Evolutionary conservation across 2,113 vertebrate genomes (phyloP).

Genomic region (Danio rerio): GRCz12tu NC_133194.1:5815001-5815500

Average conservation of each 20-base stretch:
- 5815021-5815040: no score
- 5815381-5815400: not conserved
- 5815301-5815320: slow-evolving; percentile 98
- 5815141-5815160: no score
- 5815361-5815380: not conserved
- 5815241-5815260: slow-evolving; percentile 99
- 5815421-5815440: slow-evolving; percentile 77
- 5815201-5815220: not conserved
- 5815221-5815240: slow-evolving; percentile 78
- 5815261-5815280: slow-evolving; percentile 97
- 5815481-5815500: slow-evolving; percentile 97
- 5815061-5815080: no score
- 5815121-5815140: no score
- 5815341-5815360: slow-evolving; percentile 62
- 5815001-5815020: no score
- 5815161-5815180: no score
- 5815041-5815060: no score
- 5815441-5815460: slow-evolving; percentile 97
- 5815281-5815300: slow-evolving; percentile 94
- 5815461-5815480: slow-evolving; percentile 98
- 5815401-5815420: not conserved
- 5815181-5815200: no score
- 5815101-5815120: no score
- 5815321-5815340: slow-evolving; percentile 99
- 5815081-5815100: no score